Base-by-base conservation (phyloP, 1,140 invertebrate species). In the Arion vulgaris region DNA sequence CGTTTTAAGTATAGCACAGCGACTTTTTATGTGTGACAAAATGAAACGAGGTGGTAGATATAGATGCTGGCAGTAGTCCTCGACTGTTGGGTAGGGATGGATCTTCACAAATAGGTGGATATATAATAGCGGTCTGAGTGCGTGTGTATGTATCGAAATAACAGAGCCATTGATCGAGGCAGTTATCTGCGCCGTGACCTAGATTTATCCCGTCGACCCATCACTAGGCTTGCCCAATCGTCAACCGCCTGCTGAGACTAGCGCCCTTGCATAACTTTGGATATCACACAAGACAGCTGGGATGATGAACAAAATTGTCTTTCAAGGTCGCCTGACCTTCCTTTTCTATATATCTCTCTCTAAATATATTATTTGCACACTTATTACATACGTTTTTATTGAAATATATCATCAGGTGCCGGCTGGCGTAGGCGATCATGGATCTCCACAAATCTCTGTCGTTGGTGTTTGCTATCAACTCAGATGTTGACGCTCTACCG, bases 121-220 rank as follows among this genome's bases (percentile, higher is more conserved):
- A n/a, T n/a, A 57, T 57, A 57, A 23, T 57, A 19, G 17, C 4
- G 53, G 17, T 11, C 15, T 57, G 5, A 15, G 53, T 57, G 15
- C 26, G 2, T 57, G 5, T 23, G 26, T 57, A 57, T 4, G 53
- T 57, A 23, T 57, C 23, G 53, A 23, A 23, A 57, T n/a, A 57
- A 23, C n/a, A n/a, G 26, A 57, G 23, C 5, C 26, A 57, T 45
- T 39, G 28, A 15, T 34, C 49, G 51, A n/a, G n/a, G 17, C 32
- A 49, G 34, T 77, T 69, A 39, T 53, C 66, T 23, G 68, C 80
- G 69, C 36, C 39, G 41, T 39, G 32, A 34, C 28, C 80, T 41
- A 38, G 28, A 11, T 26, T 38, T 51, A 41, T 74, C 51, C 34
- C 39, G 7, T 57, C n/a, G 19, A 4, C 41, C n/a, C 53, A 51